phyloP scores from a whole-genome alignment of 1,140 invertebrate genomes.

The Pogonomyrmex californicus region DNA sequence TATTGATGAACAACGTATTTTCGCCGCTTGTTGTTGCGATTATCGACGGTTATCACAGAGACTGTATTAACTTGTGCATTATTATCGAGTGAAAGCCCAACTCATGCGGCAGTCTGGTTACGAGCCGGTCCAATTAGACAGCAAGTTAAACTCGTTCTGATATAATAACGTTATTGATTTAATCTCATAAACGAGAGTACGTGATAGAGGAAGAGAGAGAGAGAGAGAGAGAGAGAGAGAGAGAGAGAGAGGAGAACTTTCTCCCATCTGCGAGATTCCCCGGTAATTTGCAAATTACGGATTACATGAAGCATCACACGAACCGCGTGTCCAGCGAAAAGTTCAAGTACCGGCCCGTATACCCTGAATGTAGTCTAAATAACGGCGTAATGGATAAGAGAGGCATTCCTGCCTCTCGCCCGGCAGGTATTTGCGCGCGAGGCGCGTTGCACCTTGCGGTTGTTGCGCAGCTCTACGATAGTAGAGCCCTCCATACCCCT shows the following conservation, averaged over 20 bases:
- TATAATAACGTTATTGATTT: slow-evolving; percentile 52
- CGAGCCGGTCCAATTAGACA: slow-evolving; percentile 43
- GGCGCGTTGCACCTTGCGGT: slow-evolving; percentile 60
- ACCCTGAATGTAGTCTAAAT: slow-evolving; percentile 69
- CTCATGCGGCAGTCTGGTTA: slow-evolving; percentile 15
- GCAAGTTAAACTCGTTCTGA: slow-evolving; percentile 41
- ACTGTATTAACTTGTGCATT: slow-evolving; percentile 30
- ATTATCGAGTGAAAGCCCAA: slow-evolving; percentile 50
- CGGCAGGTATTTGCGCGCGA: slow-evolving; percentile 31
- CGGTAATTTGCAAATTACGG: slow-evolving; percentile 70
- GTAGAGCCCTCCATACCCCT: slow-evolving; percentile 60
- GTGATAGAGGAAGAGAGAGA: background rate
- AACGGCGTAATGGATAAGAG: slow-evolving; percentile 72
- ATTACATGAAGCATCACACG: slow-evolving; percentile 18
- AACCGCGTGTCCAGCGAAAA: slow-evolving; percentile 13
- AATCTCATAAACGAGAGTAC: slow-evolving; percentile 27
- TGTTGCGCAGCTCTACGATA: slow-evolving; percentile 56
- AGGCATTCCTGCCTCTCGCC: slow-evolving; percentile 29
- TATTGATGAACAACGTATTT: background rate
- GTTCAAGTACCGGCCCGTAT: slow-evolving; percentile 33
- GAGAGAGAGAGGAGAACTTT: slow-evolving; percentile 6
- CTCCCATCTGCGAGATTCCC: slow-evolving; percentile 14
- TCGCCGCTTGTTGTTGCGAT: slow-evolving; percentile 41
- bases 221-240: too few species aligned
- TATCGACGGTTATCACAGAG: slow-evolving; percentile 45